These are phyloP conservation scores for Dissostichus mawsoni DNA, from an alignment of 2,113 vertebrate species.

Conservation along the genomic window DNA sequence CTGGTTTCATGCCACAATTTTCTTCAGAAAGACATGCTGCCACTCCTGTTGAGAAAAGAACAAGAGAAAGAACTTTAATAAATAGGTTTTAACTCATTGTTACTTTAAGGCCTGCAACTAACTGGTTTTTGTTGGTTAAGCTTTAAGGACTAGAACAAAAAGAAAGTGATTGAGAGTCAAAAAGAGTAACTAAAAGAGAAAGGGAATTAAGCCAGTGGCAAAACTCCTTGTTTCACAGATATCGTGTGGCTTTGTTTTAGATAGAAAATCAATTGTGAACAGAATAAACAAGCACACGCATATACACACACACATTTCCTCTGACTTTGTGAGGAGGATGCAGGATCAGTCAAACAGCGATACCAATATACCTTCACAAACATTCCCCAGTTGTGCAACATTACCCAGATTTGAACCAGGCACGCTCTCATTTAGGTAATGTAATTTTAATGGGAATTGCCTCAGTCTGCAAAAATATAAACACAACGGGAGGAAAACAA, in stretches of 20 bases:
- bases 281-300: constrained; percentile 7
- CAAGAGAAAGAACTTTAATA: constrained; percentile 15
- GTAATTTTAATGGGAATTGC: constrained; percentile 61
- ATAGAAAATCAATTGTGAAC: constrained; percentile 40
- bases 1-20: constrained; percentile 71
- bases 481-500: constrained; percentile 21
- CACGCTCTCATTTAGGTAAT: constrained; percentile 49
- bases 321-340: constrained; percentile 16
- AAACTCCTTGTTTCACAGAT: constrained; percentile 36
- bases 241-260: constrained; percentile 34
- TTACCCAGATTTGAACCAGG: constrained; percentile 36
- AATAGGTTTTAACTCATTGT: background rate
- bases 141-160: background rate
- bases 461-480: constrained; percentile 56
- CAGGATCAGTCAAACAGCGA: background rate
- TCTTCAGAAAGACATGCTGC: constrained; percentile 51
- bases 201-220: constrained; percentile 9
- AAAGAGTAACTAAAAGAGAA: background rate
- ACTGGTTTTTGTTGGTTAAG: no score
- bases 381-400: constrained; percentile 50
- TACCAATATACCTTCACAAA: constrained; percentile 30
- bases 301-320: constrained; percentile 9
- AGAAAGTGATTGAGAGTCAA: background rate
- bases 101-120: no score
- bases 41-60: constrained; percentile 58